These are phyloP conservation scores for Fragum sueziense DNA, from an alignment of 2,888 invertebrate species.

Conservation along the genomic window DNA sequence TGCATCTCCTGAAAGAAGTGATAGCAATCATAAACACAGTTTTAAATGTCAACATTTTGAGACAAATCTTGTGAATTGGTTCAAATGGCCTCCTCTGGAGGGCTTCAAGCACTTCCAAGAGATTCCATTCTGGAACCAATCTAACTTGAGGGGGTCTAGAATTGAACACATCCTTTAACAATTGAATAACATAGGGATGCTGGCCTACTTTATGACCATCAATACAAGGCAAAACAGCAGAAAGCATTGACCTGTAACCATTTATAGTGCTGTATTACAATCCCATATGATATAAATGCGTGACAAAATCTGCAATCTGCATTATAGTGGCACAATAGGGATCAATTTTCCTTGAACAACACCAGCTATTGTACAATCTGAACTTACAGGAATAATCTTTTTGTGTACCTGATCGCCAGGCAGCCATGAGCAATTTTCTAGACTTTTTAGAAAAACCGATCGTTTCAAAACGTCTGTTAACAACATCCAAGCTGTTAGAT, in stretches of 20 bases:
- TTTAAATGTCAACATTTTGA: constrained; percentile 38
- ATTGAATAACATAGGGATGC: constrained; percentile 49
- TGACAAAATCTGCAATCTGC: constrained; percentile 41
- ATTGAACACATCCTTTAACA: constrained; percentile 49
- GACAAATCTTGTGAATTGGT: constrained; percentile 26
- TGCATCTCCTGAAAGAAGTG: constrained; percentile 24
- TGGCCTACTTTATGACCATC: constrained; percentile 22
- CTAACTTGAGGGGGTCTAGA: constrained; percentile 10
- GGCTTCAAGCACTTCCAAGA: constrained; percentile 31
- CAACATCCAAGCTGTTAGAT: constrained; percentile 19
- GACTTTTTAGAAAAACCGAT: constrained; percentile 37
- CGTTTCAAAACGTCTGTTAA: constrained; percentile 17
- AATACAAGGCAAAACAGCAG: constrained; percentile 31
- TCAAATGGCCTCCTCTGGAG: constrained; percentile 47
- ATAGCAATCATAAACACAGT: constrained; percentile 42
- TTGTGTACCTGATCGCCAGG: constrained; percentile 41
- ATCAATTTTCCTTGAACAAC: too few relatives aligned
- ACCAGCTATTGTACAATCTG: constrained; percentile 45
- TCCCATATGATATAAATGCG: constrained; percentile 25
- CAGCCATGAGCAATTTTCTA: constrained; percentile 41
- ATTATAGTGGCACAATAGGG: constrained; percentile 38
- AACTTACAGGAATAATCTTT: constrained; percentile 41
- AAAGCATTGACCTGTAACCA: constrained; percentile 51
- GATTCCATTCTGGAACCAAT: constrained; percentile 51
- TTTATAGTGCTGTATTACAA: constrained; percentile 42